A percentile compares a stretch with the other conserved stretches of the same genome.
Evolutionary conservation across 2,113 vertebrate species (phyloP).

Genomic region (Sceloporus undulatus): DNA sequence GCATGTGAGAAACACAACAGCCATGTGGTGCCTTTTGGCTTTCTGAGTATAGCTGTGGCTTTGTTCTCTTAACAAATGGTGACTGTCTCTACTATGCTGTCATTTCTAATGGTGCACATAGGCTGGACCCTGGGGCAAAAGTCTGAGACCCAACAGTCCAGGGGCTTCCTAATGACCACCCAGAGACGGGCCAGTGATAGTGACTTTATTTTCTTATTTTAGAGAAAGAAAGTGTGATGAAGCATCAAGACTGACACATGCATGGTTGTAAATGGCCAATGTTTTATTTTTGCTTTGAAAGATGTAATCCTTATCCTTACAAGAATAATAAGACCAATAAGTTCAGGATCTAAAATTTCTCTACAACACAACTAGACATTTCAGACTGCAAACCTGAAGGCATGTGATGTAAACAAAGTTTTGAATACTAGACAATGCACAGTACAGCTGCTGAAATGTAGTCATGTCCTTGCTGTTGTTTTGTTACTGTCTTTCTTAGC

Average conservation of each 20-base stretch:
- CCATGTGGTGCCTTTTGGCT: neutral
- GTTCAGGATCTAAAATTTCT: neutral
- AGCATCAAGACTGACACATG: too few species aligned
- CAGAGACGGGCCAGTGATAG: too few species aligned
- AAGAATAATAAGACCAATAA: neutral
- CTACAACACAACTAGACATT: neutral
- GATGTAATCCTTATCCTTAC: neutral
- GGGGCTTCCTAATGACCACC: too few species aligned
- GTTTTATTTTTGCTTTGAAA: too few species aligned
- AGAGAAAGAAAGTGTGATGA: too few species aligned
- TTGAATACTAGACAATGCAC: neutral
- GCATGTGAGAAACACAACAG: neutral
- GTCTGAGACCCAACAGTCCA: too few species aligned
- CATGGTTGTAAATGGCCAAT: too few species aligned
- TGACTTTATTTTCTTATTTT: too few species aligned
- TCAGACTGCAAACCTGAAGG: neutral
- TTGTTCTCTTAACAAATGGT: neutral
- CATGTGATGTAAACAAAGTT: neutral
- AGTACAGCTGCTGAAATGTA: accelerated
- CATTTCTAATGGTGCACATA: neutral
- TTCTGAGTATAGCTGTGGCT: neutral
- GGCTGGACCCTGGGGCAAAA: too few species aligned
- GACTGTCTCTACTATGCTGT: neutral
- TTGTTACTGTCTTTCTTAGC: neutral
- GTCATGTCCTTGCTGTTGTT: slow-evolving; percentile 41